These are phyloP conservation scores for Brachionus calyciflorus DNA, from an alignment of 1,140 invertebrate genomes.

Conservation along the genomic window DNA sequence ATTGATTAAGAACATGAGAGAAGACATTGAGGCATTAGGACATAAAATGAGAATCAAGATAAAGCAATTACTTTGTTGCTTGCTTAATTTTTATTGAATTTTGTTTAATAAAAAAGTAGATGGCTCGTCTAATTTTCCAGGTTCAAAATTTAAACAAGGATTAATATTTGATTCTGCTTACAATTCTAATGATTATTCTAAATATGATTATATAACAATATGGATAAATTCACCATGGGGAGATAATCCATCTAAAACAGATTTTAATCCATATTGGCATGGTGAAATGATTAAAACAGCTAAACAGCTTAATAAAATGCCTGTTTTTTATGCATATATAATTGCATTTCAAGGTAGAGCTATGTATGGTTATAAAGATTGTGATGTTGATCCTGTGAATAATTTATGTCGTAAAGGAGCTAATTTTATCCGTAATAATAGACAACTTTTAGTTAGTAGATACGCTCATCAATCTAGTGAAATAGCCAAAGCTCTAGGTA, in stretches of 20 bases:
- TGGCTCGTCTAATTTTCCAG: too few species aligned
- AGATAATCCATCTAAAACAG: not conserved
- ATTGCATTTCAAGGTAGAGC: conserved; percentile 8
- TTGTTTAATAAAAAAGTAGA: too few species aligned
- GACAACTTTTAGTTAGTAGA: not conserved
- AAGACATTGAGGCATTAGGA: too few species aligned
- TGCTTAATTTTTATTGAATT: too few species aligned
- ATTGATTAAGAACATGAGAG: too few species aligned
- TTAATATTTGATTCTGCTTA: too few species aligned
- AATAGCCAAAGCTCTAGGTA: not conserved
- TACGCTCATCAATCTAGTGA: not conserved
- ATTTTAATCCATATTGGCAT: not conserved
- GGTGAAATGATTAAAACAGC: not conserved
- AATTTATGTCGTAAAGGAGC: not conserved
- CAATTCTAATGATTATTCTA: too few species aligned
- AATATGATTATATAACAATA: conserved; percentile 11
- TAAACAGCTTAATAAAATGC: not conserved
- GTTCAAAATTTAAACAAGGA: too few species aligned
- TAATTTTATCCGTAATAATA: not conserved
- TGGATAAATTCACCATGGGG: too few species aligned
- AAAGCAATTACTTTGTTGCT: too few species aligned
- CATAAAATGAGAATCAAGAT: too few species aligned
- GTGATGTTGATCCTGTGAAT: not conserved
- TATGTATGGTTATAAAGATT: too few species aligned
- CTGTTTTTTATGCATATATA: not conserved